Evolutionary conservation across 2,797 vertebrate species (phyloP), one percentile per base, ranked within the genome.

Genomic region (Phrynocephalus forsythii): DNA sequence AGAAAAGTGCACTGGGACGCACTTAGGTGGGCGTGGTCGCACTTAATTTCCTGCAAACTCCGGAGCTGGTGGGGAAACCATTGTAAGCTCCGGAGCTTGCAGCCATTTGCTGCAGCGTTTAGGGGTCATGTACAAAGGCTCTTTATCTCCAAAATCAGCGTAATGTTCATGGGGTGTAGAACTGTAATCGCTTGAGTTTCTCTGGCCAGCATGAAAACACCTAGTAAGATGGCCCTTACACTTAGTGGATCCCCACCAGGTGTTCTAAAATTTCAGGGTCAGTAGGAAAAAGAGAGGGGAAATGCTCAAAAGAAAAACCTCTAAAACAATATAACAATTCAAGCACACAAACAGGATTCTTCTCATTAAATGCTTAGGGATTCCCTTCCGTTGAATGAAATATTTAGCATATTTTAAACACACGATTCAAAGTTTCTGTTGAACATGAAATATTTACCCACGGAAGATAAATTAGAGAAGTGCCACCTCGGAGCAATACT

Each of bases 401-500:
- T 2, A 82, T 5, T 6, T 26, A 88, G 63, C 8, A 10, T 75
- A 72, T 71, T 84, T 93, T 56, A 75, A 91, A 78, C 0, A 1
- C 0, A 80, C 38, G 86, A 87, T 68, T 68, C 73, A 86, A 91
- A 80, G 10, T 86, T 92, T 85, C 44, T 13, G 28, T 90, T 92
- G 66, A 87, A 67, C 3, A 7, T 90, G 60, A 92, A 92, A 92
- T 50, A 84, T 83, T 85, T 88, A 60, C 48, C 93, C n/a, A 38
- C 24, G 81, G 69, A 77, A 94, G 94, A 92, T 69, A 72, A 86
- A 93, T 83, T 67, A 93, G 68, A 52, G 11, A 86, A 81, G 44
- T 38, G 86, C 82, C 71, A 50, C 3, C 72, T 81, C 63, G 87
- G 56, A 86, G 71, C 3, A 91, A 33, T n/a, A 83, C 71, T 78